Percentiles rank a stretch among this genome's conserved stretches.
Evolutionary conservation across 1,140 invertebrate genomes (phyloP).

Genomic region (Dendrolimus punctatus): DNA sequence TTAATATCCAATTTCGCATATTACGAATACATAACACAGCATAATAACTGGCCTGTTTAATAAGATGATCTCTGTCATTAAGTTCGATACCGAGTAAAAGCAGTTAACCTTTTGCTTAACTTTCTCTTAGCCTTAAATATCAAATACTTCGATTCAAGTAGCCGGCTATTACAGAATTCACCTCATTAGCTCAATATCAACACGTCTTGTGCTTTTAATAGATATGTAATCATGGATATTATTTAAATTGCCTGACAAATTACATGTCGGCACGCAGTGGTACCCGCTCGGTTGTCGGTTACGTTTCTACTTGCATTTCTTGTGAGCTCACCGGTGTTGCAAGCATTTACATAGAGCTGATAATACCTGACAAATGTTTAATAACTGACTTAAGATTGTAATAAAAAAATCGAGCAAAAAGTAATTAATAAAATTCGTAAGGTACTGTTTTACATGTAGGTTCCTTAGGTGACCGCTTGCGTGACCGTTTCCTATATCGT

Average conservation of each 20-base stretch:
- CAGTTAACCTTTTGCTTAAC: slow-evolving; percentile 15
- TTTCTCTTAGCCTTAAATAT: slow-evolving; percentile 21
- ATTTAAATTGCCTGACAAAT: slow-evolving; percentile 68
- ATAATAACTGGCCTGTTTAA: no score
- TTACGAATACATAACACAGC: no score
- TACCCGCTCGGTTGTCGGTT: slow-evolving; percentile 49
- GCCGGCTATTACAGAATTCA: slow-evolving; percentile 22
- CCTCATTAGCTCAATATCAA: slow-evolving; percentile 58
- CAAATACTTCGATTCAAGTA: slow-evolving; percentile 20
- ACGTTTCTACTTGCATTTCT: slow-evolving; percentile 53
- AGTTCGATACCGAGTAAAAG: slow-evolving; percentile 1
- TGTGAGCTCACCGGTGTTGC: slow-evolving; percentile 31
- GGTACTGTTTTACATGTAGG: no score
- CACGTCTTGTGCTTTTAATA: slow-evolving; percentile 56
- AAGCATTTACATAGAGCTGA: slow-evolving; percentile 12
- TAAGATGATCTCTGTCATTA: background rate
- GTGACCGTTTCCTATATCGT: no score
- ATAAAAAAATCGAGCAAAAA: no score
- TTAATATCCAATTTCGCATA: no score
- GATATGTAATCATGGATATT: slow-evolving; percentile 66
- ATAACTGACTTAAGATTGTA: no score
- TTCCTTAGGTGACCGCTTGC: no score
- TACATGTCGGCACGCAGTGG: slow-evolving; percentile 50
- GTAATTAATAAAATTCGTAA: no score
- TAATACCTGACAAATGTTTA: slow-evolving; percentile 6